These are phyloP conservation scores for Anoplopoma fimbria DNA, from an alignment of 2,113 vertebrate species.

Conservation along the genomic window DNA sequence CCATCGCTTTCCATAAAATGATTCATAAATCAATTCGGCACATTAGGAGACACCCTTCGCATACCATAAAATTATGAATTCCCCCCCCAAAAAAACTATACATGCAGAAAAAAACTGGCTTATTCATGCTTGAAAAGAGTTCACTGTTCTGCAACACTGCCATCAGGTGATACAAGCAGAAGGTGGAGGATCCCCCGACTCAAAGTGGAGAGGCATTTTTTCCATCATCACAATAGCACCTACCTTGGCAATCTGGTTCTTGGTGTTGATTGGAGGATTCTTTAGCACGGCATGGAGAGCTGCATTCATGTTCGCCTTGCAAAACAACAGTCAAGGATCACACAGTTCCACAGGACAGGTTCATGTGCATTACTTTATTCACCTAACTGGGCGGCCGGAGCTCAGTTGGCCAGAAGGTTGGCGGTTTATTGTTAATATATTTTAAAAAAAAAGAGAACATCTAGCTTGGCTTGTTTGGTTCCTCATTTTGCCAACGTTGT, in stretches of 20 bases:
- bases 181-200: background rate
- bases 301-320: conserved; percentile 90
- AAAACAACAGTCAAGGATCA: conserved; percentile 57
- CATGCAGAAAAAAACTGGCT: no score
- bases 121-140: background rate
- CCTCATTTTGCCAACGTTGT: no score
- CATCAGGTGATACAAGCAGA: background rate
- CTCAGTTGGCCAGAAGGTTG: no score
- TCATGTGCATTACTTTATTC: no score
- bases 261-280: conserved; percentile 95
- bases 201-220: background rate
- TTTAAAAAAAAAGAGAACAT: no score
- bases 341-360: background rate
- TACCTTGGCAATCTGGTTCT: conserved; percentile 94
- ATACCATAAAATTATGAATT: no score
- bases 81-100: no score
- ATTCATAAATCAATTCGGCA: background rate
- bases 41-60: no score
- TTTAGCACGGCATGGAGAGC: conserved; percentile 93
- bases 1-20: background rate
- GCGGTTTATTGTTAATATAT: no score
- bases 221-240: background rate
- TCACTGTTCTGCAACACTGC: background rate
- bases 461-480: no score
- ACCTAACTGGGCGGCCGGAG: no score